phyloP scores from a whole-genome alignment of 2,797 vertebrate genomes.

The Botia almorhae region DNA sequence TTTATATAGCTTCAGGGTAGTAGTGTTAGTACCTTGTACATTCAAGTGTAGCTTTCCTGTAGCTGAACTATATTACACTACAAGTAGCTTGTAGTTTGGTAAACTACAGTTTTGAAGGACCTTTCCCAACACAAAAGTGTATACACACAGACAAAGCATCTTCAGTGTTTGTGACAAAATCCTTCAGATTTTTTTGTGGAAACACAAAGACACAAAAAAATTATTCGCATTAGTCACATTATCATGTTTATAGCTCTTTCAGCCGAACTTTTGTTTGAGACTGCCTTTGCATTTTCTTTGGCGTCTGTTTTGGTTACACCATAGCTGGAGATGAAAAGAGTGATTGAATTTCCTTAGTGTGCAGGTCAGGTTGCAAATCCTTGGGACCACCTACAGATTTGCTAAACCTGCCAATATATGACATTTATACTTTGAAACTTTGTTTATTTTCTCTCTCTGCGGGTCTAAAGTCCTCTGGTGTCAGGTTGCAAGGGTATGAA shows the following conservation, averaged over 20 bases:
- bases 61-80: too few species aligned
- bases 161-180: too few species aligned
- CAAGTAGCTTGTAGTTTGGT: too few species aligned
- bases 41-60: too few species aligned
- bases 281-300: background rate
- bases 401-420: conserved; percentile 58
- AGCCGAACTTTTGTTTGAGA: background rate
- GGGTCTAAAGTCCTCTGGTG: conserved; percentile 44
- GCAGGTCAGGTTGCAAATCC: conserved; percentile 55
- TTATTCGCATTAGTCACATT: background rate
- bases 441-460: conserved; percentile 60
- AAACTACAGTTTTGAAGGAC: too few species aligned
- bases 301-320: conserved; percentile 31
- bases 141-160: too few species aligned
- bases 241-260: conserved; percentile 5
- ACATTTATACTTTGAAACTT: conserved; percentile 56
- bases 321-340: conserved; percentile 42
- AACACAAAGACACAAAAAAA: too few species aligned
- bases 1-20: too few species aligned
- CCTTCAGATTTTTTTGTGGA: too few species aligned
- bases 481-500: conserved; percentile 54
- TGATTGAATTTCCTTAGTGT: conserved; percentile 46
- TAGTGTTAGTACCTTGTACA: too few species aligned
- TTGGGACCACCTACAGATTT: conserved; percentile 62
- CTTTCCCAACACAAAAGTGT: too few species aligned